Evolutionary conservation across 2,888 invertebrate species (phyloP), one percentile per base, ranked within the genome.

Genomic region (Ophion obscuratus): DNA sequence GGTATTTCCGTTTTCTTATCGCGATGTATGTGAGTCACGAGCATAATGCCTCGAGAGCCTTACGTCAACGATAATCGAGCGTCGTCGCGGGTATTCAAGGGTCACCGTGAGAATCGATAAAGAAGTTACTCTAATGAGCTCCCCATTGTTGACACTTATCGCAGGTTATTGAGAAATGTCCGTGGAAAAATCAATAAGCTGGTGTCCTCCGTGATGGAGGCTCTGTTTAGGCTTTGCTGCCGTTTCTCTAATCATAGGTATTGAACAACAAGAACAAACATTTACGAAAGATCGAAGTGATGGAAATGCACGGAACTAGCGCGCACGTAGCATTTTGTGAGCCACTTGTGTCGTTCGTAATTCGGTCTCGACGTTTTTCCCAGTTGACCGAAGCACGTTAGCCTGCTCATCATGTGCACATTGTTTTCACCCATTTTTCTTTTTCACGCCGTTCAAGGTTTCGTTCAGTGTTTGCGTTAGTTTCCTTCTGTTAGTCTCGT

Each of bases 201-300:
- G 95, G 95, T 96, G 94, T 95, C 96, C 95, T 96, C 96, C 93
- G 95, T 96, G 95, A 95, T 96, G 95, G 96, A 96, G 94, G 95
- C 96, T 93, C 96, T 96, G 94, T 96, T 96, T 95, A 96, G 96
- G 94, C 95, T 96, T 93, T 96, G 96, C 95, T 96, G 96, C 95
- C 96, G 96, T 94, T 95, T 95, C 94, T 94, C 95, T 93, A 95
- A 95, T 93, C 95, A 96, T 96, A 96, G 96, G 96, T 96, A 88
- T 86, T 81, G 17, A 73, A 80, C 68, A 36, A 77, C 76, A 81
- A 89, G 53, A 53, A 53, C 53, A 53, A 53, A 53, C 53, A 53
- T 17, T 53, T 53, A 53, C 0, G 53, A 88, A 81, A 44, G 40
- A 75, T 85, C 77, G 80, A 47, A 73, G 17, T 40, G 66, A 74